Evolutionary conservation across 1,140 invertebrate species (phyloP).

Genomic region (Ceratitis capitata): DNA sequence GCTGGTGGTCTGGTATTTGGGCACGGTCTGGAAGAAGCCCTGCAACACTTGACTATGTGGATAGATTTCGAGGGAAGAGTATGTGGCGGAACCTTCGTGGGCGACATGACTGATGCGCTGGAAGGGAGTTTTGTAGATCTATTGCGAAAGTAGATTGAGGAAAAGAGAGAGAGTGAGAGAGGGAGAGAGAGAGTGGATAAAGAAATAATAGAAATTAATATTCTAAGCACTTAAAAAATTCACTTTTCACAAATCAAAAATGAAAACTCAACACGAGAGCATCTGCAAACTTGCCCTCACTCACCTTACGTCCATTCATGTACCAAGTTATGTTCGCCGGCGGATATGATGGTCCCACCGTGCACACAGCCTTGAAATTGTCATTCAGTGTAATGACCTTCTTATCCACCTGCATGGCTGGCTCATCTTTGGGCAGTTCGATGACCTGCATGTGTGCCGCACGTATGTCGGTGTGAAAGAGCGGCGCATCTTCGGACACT

Average conservation of each 20-base stretch:
- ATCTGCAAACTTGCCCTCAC: too few relatives aligned
- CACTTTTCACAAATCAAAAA: not conserved
- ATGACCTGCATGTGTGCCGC: constrained; percentile 75
- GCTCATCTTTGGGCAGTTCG: constrained; percentile 63
- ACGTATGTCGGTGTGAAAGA: constrained; percentile 76
- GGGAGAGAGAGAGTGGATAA: not conserved
- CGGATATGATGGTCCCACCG: constrained; percentile 70
- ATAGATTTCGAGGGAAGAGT: constrained; percentile 59
- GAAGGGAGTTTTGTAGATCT: constrained; percentile 60
- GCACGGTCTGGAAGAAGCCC: constrained; percentile 59
- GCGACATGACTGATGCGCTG: constrained; percentile 61
- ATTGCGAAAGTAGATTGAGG: too few relatives aligned
- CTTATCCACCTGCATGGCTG: constrained; percentile 63
- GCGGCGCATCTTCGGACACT: constrained; percentile 76
- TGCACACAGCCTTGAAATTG: constrained; percentile 67
- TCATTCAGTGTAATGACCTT: constrained; percentile 61
- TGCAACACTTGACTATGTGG: constrained; percentile 62
- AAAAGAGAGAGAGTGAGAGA: too few relatives aligned
- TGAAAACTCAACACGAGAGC: not conserved
- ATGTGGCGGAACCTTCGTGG: constrained; percentile 59
- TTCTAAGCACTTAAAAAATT: not conserved
- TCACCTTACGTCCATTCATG: constrained; percentile 74
- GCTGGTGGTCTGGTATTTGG: constrained; percentile 59
- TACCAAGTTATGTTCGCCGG: constrained; percentile 77
- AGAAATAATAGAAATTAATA: not conserved